These are phyloP conservation scores for Hybos culiciformis DNA, from an alignment of 2,888 invertebrate genomes.

Conservation along the genomic window DNA sequence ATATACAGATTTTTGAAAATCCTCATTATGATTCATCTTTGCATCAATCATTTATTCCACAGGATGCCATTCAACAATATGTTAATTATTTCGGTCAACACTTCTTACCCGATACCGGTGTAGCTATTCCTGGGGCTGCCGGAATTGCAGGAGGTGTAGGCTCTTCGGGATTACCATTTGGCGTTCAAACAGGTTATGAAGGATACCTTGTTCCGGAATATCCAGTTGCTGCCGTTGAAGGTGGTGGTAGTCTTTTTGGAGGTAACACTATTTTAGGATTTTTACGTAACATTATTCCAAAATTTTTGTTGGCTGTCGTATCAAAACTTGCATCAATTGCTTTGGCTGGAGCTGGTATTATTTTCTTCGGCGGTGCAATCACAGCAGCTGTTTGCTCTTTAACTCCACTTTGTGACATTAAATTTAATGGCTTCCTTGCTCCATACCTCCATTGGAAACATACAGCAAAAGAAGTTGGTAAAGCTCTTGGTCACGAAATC, in stretches of 20 bases:
- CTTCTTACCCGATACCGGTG: too few species aligned
- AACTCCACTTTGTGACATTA: slow-evolving; percentile 43
- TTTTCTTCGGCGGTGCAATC: slow-evolving; percentile 40
- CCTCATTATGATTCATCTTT: slow-evolving; percentile 24
- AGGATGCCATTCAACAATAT: slow-evolving; percentile 32
- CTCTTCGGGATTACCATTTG: slow-evolving; percentile 25
- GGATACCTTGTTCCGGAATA: slow-evolving; percentile 33
- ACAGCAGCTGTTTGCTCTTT: slow-evolving; percentile 42
- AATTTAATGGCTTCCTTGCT: slow-evolving; percentile 27
- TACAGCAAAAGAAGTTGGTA: slow-evolving; percentile 25
- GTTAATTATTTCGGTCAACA: slow-evolving; percentile 27
- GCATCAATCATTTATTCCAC: slow-evolving; percentile 24
- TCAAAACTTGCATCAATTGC: slow-evolving; percentile 36
- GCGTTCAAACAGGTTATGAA: slow-evolving; percentile 35
- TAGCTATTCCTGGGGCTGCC: slow-evolving; percentile 19
- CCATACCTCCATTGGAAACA: slow-evolving; percentile 24
- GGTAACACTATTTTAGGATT: slow-evolving; percentile 17
- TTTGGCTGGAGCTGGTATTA: slow-evolving; percentile 33
- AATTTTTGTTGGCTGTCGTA: slow-evolving; percentile 27
- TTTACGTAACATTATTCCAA: slow-evolving; percentile 22
- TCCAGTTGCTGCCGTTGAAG: slow-evolving; percentile 15
- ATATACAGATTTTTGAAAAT: slow-evolving; percentile 15
- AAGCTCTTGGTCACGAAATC: slow-evolving; percentile 32
- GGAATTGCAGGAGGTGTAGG: slow-evolving; percentile 15
- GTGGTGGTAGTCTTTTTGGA: slow-evolving; percentile 12